Percentiles rank a stretch among this genome's conserved stretches.
Conservation (phyloP, 1,140 invertebrate species). For the Ceratitis capitata region DNA sequence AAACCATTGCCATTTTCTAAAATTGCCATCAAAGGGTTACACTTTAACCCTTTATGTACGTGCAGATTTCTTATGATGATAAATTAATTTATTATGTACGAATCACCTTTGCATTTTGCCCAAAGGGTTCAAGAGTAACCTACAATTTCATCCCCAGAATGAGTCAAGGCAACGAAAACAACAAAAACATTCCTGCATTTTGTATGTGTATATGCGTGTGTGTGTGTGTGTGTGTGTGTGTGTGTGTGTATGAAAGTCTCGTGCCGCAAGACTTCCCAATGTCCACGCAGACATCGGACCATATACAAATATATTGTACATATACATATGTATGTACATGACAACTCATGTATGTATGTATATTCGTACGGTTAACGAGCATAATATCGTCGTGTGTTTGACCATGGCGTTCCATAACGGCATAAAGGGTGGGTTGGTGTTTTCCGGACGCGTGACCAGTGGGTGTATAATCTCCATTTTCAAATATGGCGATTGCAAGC, state of each 20-base stretch:
- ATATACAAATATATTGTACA: neutral
- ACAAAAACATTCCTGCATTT: neutral
- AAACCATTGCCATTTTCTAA: neutral
- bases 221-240: too few relatives aligned
- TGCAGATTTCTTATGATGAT: conserved; percentile 31
- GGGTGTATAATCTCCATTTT: conserved; percentile 36
- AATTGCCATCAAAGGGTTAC: neutral
- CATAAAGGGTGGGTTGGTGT: neutral
- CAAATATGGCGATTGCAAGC: conserved; percentile 36
- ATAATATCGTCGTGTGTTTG: neutral
- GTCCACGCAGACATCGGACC: conserved; percentile 5
- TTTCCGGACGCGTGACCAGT: neutral
- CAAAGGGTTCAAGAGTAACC: conserved; percentile 20
- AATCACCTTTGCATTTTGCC: conserved; percentile 36
- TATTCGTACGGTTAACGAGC: neutral
- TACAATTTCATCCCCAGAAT: conserved; percentile 14
- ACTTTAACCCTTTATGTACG: conserved; percentile 26
- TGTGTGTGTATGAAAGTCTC: neutral
- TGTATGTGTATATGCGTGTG: too few relatives aligned
- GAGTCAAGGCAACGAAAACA: neutral
- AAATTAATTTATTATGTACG: conserved; percentile 38
- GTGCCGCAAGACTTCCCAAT: neutral
- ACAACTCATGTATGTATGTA: neutral
- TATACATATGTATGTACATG: neutral
- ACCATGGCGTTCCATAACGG: neutral